Conservation (phyloP, 2,888 invertebrate species). For the Dioctria rufipes region DNA sequence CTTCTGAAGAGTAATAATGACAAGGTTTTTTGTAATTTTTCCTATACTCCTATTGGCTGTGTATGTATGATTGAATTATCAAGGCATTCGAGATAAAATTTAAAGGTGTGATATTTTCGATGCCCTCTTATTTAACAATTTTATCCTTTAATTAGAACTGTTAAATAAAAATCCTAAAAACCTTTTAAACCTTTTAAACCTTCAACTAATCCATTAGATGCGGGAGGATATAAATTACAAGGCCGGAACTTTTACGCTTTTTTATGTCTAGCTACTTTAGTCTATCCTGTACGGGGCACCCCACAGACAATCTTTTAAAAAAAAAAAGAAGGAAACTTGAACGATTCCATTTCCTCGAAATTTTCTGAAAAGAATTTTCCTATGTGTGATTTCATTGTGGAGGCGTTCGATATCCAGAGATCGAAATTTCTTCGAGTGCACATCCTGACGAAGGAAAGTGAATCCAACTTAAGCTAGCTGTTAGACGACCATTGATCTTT, state of each 20-base stretch:
- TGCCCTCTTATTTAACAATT: not conserved
- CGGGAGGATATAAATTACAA: slow-evolving; percentile 40
- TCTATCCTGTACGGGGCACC: not conserved
- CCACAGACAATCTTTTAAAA: not conserved
- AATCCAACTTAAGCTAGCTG: not conserved
- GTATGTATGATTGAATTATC: not conserved
- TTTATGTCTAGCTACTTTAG: slow-evolving; percentile 5
- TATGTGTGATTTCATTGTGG: not conserved
- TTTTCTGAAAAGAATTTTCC: slow-evolving; percentile 31
- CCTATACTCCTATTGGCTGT: slow-evolving; percentile 19
- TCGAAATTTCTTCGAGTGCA: slow-evolving; percentile 39
- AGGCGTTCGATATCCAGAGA: not conserved
- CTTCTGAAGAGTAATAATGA: not conserved
- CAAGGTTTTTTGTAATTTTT: not conserved
- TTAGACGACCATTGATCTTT: slow-evolving; percentile 4
- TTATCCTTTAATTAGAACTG: slow-evolving; percentile 36
- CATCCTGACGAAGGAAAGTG: slow-evolving; percentile 17
- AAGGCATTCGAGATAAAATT: slow-evolving; percentile 1
- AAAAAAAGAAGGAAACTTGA: not conserved
- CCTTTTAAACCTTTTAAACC: slow-evolving; percentile 37
- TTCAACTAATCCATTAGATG: slow-evolving; percentile 35
- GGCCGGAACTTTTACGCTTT: slow-evolving; percentile 26
- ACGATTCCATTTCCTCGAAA: slow-evolving; percentile 17
- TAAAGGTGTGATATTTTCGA: not conserved
- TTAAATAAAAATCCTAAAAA: slow-evolving; percentile 21